Percentiles rank a stretch among this genome's conserved stretches.
These are phyloP conservation scores for Arvicanthis niloticus DNA, from an alignment of 2,113 vertebrate species.

Conservation along the genomic window DNA sequence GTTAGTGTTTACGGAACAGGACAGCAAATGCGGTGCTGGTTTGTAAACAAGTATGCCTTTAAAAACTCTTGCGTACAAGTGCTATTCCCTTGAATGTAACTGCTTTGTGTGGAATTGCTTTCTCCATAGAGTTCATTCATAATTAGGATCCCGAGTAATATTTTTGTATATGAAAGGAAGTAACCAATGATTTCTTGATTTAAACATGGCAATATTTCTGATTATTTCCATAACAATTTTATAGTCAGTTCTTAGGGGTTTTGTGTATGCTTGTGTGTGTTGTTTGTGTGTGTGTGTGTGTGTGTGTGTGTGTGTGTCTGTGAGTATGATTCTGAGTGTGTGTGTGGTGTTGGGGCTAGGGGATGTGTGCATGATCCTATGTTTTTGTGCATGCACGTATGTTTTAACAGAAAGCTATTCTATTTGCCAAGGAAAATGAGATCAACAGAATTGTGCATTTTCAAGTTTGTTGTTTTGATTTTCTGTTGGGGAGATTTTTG, in stretches of 20 bases:
- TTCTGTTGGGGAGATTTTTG: not conserved
- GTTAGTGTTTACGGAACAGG: slow-evolving; percentile 45
- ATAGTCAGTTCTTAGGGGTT: slow-evolving; percentile 45
- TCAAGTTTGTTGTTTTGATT: slow-evolving; percentile 36
- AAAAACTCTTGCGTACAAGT: not conserved
- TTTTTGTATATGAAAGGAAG: slow-evolving; percentile 56
- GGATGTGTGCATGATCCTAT: not conserved
- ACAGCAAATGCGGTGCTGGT: not conserved
- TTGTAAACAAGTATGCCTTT: not conserved
- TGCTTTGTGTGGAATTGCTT: slow-evolving; percentile 7
- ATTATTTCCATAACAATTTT: slow-evolving; percentile 57
- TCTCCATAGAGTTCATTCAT: slow-evolving; percentile 38
- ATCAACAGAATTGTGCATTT: slow-evolving; percentile 4
- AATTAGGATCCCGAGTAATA: slow-evolving; percentile 64
- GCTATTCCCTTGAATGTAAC: slow-evolving; percentile 37
- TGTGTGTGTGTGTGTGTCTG: not conserved
- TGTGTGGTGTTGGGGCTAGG: not conserved
- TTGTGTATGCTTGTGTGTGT: not conserved
- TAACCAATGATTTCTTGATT: slow-evolving; percentile 46
- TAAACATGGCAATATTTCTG: slow-evolving; percentile 61
- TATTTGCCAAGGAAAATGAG: slow-evolving; percentile 34
- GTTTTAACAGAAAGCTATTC: not conserved
- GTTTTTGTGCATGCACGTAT: not conserved
- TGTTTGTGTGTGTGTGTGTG: not conserved
- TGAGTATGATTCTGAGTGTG: not conserved